Base-by-base conservation (phyloP, 2,797 vertebrate genomes). In the Emydoidea blandingii region DNA sequence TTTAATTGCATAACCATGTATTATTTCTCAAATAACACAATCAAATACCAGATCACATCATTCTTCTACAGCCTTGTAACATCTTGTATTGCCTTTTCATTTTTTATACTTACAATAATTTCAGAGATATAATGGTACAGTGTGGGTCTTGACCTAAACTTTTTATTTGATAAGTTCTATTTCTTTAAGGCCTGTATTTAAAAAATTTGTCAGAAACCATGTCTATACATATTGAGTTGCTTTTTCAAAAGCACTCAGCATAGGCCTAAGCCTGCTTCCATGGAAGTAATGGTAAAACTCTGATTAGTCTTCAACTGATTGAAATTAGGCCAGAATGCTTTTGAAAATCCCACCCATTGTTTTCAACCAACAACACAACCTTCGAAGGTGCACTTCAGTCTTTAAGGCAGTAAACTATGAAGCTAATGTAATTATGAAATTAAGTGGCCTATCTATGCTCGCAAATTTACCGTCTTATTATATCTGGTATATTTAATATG, bases 11-110 rank as follows among this genome's bases (percentile, higher is more conserved):
- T 12, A 29, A 81, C 31, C 25, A 78, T 31, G 8, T 49, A 49
- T 78, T 78, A 78, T 78, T 47, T 78, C 74, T 78, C 25, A 47
- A 76, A 76, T 44, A 68, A 92, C 93, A 23, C 29, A 85, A 52
- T 41, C 52, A 23, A 47, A 37, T 12, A 84, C 6, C 44, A 47
- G 25, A 49, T 47, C 1, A 31, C 9, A 37, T 41, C 68, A 78
- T 41, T 91, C 85, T 34, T 79, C 19, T 81, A 94, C 31, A 47
- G 62, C 47, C 44, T 81, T 76, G 8, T 79, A 83, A 59, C 11
- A 92, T 19, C 3, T 89, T 92, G 81, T 47, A 27, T 5, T 53
- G 11, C 6, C 84, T 90, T 97, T 85, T 25, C 52, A 85, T 56
- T 80, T 1, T 7, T 11, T 65, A 56, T 34, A 65, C 44, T 78